Base-by-base conservation (phyloP, 1,140 invertebrate species). In the Papilio glaucus region DNA sequence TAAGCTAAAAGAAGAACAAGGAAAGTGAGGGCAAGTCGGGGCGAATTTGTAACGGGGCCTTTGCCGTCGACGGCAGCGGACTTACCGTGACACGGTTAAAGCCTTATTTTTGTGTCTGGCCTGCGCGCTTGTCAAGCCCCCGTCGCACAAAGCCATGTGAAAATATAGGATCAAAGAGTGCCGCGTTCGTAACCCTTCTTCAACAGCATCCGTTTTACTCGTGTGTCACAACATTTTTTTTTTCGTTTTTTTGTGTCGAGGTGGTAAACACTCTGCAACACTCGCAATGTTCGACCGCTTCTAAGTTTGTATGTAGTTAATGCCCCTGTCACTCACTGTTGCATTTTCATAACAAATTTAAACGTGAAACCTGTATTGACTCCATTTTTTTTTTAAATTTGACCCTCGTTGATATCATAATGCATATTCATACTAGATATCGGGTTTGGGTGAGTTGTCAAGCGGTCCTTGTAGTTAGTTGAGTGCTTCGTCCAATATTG, bases 71-170 rank as follows among this genome's bases (percentile, higher is more conserved):
- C 85, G 82, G 84, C 90, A 92, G 41, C 67, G 67, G 88, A 89
- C 88, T 92, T 91, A 91, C 88, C 81, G 83, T 92, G 90, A 92
- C 90, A 90, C 81, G 88, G 83, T 89, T 86, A 91, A 91, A 91
- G 90, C 90, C 88, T 89, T 91, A 92, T 92, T 92, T 92, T 92
- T 92, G 88, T 85, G 89, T 92, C 85, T 88, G 87, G 84, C 89
- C 85, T 82, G 85, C 83, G 82, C 87, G 88, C 89, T 87, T 91
- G 90, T 91, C 90, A 91, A 80, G 76, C 85, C 82, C 85, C 83
- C 84, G 86, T 85, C 87, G 86, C 82, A 90, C 90, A 92, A 92
- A 91, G 90, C 90, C 85, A 90, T 86, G 89, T 86, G 86, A 88
- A 92, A 91, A 90, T 88, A 86, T 88, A 89, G 89, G 89, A 92